Conservation (phyloP, 2,888 invertebrate genomes). For the Limnephilus auricula region DNA sequence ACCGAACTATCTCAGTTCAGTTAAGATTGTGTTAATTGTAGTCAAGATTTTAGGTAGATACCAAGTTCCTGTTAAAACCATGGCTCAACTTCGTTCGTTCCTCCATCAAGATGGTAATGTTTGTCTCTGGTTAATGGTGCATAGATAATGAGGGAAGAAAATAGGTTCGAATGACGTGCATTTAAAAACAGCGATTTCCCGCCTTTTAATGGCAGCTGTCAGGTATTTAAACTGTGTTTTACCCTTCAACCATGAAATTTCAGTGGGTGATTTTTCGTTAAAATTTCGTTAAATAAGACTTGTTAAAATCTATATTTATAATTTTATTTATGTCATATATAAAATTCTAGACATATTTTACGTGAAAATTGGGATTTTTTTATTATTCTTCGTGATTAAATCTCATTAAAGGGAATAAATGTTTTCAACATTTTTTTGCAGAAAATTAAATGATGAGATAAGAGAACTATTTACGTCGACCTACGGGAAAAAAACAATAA, state of each 20-base stretch:
- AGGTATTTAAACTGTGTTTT: background rate
- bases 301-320: background rate
- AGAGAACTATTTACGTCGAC: background rate
- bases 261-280: background rate
- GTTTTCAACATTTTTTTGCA: background rate
- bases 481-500: background rate
- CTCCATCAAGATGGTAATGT: constrained; percentile 10
- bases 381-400: background rate
- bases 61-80: constrained; percentile 1
- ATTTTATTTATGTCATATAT: background rate
- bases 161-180: background rate
- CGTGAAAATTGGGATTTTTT: background rate
- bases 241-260: background rate
- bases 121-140: constrained; percentile 18
- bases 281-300: no score
- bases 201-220: background rate
- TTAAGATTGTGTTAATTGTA: background rate
- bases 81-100: constrained; percentile 25
- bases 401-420: background rate
- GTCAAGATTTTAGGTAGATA: background rate
- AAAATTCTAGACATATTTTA: background rate
- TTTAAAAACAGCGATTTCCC: background rate
- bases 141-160: constrained; percentile 29
- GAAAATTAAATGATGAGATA: background rate
- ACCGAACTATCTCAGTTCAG: background rate